Evolutionary conservation across 2,888 invertebrate genomes (phyloP).

Genomic region (Ganaspis brasiliensis): DNA sequence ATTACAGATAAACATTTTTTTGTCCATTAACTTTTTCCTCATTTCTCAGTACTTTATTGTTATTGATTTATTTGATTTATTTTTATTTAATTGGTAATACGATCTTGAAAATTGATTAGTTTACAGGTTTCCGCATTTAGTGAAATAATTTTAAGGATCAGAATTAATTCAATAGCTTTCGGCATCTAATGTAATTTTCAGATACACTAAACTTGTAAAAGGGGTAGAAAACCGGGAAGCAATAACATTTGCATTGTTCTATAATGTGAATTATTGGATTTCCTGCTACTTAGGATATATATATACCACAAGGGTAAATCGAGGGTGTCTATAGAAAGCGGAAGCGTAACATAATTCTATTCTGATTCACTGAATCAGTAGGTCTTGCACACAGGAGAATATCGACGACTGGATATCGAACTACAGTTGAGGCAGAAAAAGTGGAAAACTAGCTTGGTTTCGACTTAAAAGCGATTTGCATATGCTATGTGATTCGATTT

Average conservation of each 20-base stretch:
- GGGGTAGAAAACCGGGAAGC: not conserved
- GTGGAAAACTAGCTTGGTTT: conserved; percentile 62
- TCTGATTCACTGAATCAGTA: conserved; percentile 20
- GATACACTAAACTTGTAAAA: not conserved
- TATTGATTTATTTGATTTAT: not conserved
- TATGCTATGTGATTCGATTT: conserved; percentile 70
- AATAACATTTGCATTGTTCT: conserved; percentile 32
- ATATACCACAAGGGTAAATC: not conserved
- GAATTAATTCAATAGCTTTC: not conserved
- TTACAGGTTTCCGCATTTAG: not conserved
- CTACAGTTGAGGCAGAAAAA: conserved; percentile 50
- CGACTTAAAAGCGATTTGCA: conserved; percentile 71
- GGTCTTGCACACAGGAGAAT: conserved; percentile 3
- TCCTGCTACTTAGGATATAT: conserved; percentile 7
- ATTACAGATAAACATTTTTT: too few species aligned
- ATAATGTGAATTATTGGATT: conserved; percentile 26
- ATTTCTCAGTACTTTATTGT: too few species aligned
- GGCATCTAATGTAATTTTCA: conserved; percentile 1
- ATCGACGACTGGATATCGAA: not conserved
- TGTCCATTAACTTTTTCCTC: too few species aligned
- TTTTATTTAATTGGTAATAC: too few species aligned
- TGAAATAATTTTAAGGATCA: not conserved
- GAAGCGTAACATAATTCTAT: conserved; percentile 24
- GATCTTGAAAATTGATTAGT: too few species aligned
- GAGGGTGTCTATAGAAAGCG: conserved; percentile 26